Evolutionary conservation across 2,888 invertebrate species (phyloP), one percentile per base, ranked within the genome.

Genomic region (Choristoneura rosaceana): DNA sequence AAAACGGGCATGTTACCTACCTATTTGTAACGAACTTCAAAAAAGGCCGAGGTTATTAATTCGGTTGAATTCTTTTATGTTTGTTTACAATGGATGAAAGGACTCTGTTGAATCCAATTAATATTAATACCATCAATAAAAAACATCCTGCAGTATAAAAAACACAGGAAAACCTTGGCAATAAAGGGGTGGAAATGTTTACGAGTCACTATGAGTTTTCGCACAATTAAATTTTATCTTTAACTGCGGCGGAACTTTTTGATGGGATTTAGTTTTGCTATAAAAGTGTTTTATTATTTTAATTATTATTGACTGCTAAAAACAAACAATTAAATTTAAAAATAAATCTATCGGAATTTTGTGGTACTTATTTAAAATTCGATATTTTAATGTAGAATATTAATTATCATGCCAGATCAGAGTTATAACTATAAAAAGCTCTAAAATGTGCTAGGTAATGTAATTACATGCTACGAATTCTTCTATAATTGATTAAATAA

Each of bases 221-320:
- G 38, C 62, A 38, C 67, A 25, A 47, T 71, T 62, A 67, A 71
- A 71, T 71, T 71, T 67, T 71, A 71, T 71, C 67, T 63, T 71
- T 58, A 25, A 71, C 67, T 41, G 62, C 4, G 55, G 12, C 25
- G 12, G 25, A 25, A 45, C 63, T 17, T 25, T 41, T 17, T 63
- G 45, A 45, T 55, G 4, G 55, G 55, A 10, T 25, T 55, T 55
- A 52, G 52, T 52, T 52, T 5, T 17, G 17, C 52, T 52, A 52
- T 52, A 52, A 52, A 52, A 52, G 3, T 9, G 9, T n/a, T 52
- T 17, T 15, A 52, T 9, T 9, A 17, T 17, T 52, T 52, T 17
- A 17, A 52, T 52, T 52, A 14, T 7, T 47, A 9, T 15, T 52
- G 17, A 52, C 9, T 52, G 17, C 8, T 7, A 17, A 52, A 15